These are phyloP conservation scores for Dasysyrphus albostriatus DNA, from an alignment of 2,888 invertebrate genomes.

Conservation along the genomic window DNA sequence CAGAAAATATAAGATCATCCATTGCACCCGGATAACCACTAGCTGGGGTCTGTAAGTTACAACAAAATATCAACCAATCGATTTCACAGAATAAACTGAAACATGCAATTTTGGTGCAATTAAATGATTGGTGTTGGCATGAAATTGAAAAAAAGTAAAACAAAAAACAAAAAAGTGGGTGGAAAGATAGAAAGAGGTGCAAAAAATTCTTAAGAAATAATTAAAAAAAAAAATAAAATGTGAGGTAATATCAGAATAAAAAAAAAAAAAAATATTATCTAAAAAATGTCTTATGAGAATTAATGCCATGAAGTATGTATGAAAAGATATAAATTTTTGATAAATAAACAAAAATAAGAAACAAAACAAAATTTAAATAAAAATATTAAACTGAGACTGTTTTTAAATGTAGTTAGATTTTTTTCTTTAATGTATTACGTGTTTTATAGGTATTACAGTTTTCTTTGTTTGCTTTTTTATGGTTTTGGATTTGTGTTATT, in stretches of 20 bases:
- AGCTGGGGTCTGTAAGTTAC: constrained; percentile 89
- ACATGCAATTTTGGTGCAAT: constrained; percentile 69
- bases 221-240: constrained; percentile 21
- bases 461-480: background rate
- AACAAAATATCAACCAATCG: constrained; percentile 19
- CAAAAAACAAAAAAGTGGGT: constrained; percentile 49
- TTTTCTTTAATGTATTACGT: background rate
- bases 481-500: background rate
- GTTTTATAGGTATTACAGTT: background rate
- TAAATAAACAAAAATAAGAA: constrained; percentile 6
- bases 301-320: constrained; percentile 50
- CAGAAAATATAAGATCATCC: constrained; percentile 96
- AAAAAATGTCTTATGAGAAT: constrained; percentile 47
- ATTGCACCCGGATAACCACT: constrained; percentile 91
- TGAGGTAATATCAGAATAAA: constrained; percentile 31
- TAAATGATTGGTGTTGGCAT: constrained; percentile 68
- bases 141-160: constrained; percentile 53
- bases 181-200: constrained; percentile 67
- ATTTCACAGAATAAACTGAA: background rate
- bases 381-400: constrained; percentile 27
- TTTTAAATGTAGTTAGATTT: constrained; percentile 14
- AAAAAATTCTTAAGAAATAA: constrained; percentile 58
- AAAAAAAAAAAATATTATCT: constrained; percentile 29
- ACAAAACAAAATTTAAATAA: constrained; percentile 3
- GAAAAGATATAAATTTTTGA: constrained; percentile 9